Evolutionary conservation across 1,140 invertebrate species (phyloP), one percentile per base, ranked within the genome.

Genomic region (Phocides pigmalion): DNA sequence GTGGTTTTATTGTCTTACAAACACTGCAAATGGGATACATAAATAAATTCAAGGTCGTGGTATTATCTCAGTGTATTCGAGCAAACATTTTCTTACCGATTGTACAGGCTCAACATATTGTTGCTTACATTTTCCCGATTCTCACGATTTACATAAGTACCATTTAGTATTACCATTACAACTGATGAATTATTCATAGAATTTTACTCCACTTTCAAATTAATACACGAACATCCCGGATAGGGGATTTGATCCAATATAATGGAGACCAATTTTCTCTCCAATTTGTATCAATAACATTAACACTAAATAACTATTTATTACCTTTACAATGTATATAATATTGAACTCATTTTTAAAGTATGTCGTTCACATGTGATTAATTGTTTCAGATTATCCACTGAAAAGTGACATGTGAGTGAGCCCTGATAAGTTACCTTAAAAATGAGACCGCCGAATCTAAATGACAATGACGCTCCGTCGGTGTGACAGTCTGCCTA

Each of bases 401-500:
- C 14, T 6, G 17, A 2, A 20, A 16, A 17, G 35, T 71, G 50
- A 50, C 25, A 71, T 67, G 62, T 71, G 58, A 68, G 62, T 71
- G 39, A 71, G 61, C 15, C n/a, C 19, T 25, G 25, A 58, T 46
- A 51, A 56, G 8, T 22, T 11, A 16, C 54, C 54, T 46, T 77
- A 81, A 87, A 89, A 83, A 89, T 89, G 86, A 72, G 70, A 82
- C 65, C 72, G 42, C 64, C 49, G 65, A 78, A 73, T 65, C 28
- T 46, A 19, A 54, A 58, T 50, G 59, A 79, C 75, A 75, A 84
- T 81, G 78, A 77, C 74, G 64, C 76, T 83, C 32, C 81, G 88
- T 66, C 84, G 88, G 49, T 87, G 83, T 88, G 88, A 90, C 71
- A 90, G 88, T 67, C 74, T 90, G 53, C 88, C 86, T 25, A 77